phyloP scores from a whole-genome alignment of 2,797 vertebrate species.

The Pristis pectinata region DNA sequence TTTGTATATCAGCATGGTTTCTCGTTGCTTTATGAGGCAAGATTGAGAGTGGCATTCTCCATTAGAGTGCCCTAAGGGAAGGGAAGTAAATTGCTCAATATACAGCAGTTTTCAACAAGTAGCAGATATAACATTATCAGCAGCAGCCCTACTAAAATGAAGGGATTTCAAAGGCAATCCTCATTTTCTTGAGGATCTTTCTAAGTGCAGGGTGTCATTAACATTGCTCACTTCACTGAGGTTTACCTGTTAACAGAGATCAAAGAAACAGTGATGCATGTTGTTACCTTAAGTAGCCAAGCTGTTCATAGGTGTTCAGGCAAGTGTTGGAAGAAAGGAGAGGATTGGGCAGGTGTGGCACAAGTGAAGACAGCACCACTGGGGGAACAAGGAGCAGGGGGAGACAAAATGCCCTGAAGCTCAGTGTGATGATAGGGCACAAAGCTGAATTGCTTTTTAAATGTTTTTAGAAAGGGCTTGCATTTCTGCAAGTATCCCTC shows the following conservation, averaged over 20 bases:
- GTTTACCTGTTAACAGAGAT: neutral
- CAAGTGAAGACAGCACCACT: neutral
- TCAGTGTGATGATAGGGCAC: neutral
- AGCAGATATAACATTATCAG: neutral
- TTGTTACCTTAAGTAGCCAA: neutral
- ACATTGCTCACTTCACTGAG: neutral
- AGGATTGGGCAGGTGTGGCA: neutral
- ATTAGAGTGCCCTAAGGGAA: neutral
- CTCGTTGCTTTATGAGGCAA: neutral
- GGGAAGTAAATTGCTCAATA: neutral
- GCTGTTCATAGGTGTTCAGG: neutral
- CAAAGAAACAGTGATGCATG: neutral
- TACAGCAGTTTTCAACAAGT: neutral
- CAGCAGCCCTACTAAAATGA: neutral
- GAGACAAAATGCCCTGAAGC: neutral
- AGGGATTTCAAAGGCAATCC: neutral
- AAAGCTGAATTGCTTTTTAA: neutral
- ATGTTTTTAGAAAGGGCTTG: neutral
- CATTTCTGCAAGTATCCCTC: neutral
- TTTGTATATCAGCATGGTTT: neutral
- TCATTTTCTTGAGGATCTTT: neutral
- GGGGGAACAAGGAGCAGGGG: neutral
- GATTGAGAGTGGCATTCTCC: neutral
- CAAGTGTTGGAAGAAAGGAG: neutral
- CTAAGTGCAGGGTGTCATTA: neutral